Conservation (phyloP, 2,113 vertebrate genomes). For the Corapipo altera region DNA sequence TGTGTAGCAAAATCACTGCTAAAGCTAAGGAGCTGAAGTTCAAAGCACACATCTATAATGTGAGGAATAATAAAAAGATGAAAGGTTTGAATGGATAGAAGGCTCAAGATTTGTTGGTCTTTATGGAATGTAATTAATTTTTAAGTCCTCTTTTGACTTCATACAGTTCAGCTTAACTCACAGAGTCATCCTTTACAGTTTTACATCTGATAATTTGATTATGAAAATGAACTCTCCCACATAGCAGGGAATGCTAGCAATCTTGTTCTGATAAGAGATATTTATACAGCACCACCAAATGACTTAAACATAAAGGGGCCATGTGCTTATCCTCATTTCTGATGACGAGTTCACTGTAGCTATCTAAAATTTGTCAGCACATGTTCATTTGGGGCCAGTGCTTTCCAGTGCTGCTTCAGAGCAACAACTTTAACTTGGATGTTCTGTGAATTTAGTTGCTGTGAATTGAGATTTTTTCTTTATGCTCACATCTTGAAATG, state of each 20-base stretch:
- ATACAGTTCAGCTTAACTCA: background rate
- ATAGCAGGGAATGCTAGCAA: slow-evolving; percentile 25
- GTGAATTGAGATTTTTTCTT: background rate
- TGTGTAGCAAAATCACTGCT: background rate
- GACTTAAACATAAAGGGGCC: slow-evolving; percentile 26
- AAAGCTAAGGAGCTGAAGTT: background rate
- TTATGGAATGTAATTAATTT: background rate
- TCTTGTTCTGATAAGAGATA: slow-evolving; percentile 46
- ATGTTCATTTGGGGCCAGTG: background rate
- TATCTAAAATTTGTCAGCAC: slow-evolving; percentile 2
- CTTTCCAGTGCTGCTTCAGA: background rate
- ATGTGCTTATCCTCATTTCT: slow-evolving; percentile 46
- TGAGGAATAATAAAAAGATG: background rate
- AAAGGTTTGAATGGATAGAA: background rate
- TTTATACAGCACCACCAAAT: background rate
- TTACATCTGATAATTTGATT: background rate
- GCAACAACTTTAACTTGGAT: background rate
- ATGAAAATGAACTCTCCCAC: slow-evolving; percentile 28
- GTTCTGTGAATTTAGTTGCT: background rate
- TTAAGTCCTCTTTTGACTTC: background rate
- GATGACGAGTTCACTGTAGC: background rate
- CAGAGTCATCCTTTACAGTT: background rate
- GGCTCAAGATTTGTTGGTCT: background rate
- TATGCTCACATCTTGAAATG: background rate
- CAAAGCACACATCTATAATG: background rate